Conservation (phyloP, 2,888 invertebrate species). For the Phanerotoma sp. region DNA sequence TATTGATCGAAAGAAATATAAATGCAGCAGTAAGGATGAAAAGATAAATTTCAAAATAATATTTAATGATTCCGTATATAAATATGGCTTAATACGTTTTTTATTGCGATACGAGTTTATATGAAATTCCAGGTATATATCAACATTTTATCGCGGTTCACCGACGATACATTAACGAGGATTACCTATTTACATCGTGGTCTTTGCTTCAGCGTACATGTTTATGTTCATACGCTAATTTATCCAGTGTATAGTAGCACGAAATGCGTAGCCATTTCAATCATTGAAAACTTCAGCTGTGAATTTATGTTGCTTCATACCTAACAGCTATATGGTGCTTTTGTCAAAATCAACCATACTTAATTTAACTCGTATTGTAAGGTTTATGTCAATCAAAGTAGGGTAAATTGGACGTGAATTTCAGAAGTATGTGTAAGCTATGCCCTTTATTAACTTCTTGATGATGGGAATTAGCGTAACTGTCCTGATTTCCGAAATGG, state of each 20-base stretch:
- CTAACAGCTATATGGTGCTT: conserved; percentile 1
- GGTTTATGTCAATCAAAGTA: conserved; percentile 5
- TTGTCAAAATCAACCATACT: not conserved
- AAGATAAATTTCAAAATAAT: too few relatives aligned
- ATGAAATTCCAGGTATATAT: conserved; percentile 1
- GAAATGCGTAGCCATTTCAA: not conserved
- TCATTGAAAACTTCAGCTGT: conserved; percentile 2
- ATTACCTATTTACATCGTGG: conserved; percentile 14
- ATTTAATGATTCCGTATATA: too few relatives aligned
- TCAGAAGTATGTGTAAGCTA: too few relatives aligned
- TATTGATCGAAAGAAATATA: too few relatives aligned
- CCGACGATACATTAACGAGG: conserved; percentile 11
- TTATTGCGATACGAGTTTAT: too few relatives aligned
- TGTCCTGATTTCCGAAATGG: too few relatives aligned
- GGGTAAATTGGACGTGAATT: too few relatives aligned
- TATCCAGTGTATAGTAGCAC: not conserved
- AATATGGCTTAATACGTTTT: too few relatives aligned
- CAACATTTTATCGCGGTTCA: conserved; percentile 16
- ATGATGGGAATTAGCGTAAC: too few relatives aligned
- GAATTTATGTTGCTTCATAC: conserved; percentile 10
- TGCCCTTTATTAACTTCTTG: too few relatives aligned
- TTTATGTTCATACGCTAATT: conserved; percentile 2
- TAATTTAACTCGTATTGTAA: conserved; percentile 3
- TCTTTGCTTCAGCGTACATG: not conserved
- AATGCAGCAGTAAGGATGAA: too few relatives aligned